Percentiles rank a stretch among this genome's conserved stretches.
phyloP scores from a whole-genome alignment of 2,888 invertebrate species.

The Mycogona germanica region DNA sequence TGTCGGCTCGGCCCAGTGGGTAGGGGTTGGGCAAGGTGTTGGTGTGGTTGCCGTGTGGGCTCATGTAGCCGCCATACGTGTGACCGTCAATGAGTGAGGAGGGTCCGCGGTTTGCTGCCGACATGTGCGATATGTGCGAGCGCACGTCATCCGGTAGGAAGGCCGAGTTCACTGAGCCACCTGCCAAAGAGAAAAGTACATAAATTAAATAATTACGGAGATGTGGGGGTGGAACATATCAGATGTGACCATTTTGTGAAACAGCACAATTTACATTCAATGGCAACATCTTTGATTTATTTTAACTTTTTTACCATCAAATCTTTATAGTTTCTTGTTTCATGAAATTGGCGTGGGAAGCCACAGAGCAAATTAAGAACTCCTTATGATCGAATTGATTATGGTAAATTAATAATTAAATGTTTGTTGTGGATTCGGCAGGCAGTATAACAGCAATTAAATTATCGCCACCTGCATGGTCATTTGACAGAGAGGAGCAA shows the following conservation, averaged over 20 bases:
- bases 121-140: constrained; percentile 46
- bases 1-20: constrained; percentile 18
- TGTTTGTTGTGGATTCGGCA: too few relatives aligned
- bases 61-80: constrained; percentile 68
- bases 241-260: too few relatives aligned
- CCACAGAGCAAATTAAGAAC: too few relatives aligned
- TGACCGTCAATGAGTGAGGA: constrained; percentile 65
- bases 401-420: too few relatives aligned
- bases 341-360: too few relatives aligned
- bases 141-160: constrained; percentile 56
- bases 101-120: constrained; percentile 45
- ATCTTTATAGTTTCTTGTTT: too few relatives aligned
- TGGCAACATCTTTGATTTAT: too few relatives aligned
- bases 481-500: neutral
- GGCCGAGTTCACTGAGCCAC: constrained; percentile 36
- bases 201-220: neutral
- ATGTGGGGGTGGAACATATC: too few relatives aligned
- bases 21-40: constrained; percentile 16
- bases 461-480: neutral
- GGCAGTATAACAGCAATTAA: too few relatives aligned
- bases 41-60: neutral
- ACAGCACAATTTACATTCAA: too few relatives aligned
- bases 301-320: too few relatives aligned
- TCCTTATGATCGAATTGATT: too few relatives aligned
- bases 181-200: constrained; percentile 23